Conservation (phyloP, 2,888 invertebrate genomes). For the Rhingia rostrata region DNA sequence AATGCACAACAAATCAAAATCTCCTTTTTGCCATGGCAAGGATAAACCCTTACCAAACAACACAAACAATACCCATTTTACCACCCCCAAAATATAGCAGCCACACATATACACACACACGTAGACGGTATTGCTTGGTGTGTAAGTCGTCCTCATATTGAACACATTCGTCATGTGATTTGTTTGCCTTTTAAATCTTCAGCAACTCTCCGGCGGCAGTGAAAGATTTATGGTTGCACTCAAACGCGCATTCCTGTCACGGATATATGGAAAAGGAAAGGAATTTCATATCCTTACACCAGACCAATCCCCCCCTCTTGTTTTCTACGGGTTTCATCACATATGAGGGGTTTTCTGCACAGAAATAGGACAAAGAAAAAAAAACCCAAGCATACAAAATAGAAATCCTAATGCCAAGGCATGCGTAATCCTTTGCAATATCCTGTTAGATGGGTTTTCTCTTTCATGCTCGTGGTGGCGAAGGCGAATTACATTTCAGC, state of each 20-base stretch:
- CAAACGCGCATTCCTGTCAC: constrained; percentile 75
- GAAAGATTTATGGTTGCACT: constrained; percentile 75
- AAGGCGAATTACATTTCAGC: constrained; percentile 53
- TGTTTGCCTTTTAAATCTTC: constrained; percentile 75
- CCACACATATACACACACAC: constrained; percentile 26
- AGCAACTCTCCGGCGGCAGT: constrained; percentile 69
- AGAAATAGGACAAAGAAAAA: constrained; percentile 28
- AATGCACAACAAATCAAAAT: constrained; percentile 75
- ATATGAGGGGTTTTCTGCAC: constrained; percentile 47
- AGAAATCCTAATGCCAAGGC: constrained; percentile 76
- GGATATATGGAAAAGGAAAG: constrained; percentile 74
- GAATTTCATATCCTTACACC: constrained; percentile 71
- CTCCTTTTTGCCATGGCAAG: constrained; percentile 29
- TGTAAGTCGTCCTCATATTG: constrained; percentile 62
- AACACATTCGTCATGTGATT: constrained; percentile 75
- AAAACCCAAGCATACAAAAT: constrained; percentile 68
- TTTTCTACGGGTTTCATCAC: neutral
- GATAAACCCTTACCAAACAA: constrained; percentile 56
- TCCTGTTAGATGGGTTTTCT: constrained; percentile 53
- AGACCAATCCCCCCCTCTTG: neutral
- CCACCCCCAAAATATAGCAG: constrained; percentile 49
- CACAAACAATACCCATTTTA: constrained; percentile 43
- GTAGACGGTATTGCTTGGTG: neutral
- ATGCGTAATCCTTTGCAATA: constrained; percentile 76
- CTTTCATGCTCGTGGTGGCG: constrained; percentile 32